These are phyloP conservation scores for Paratrypauchen microcephalus DNA, from an alignment of 2,797 vertebrate species.

Conservation along the genomic window DNA sequence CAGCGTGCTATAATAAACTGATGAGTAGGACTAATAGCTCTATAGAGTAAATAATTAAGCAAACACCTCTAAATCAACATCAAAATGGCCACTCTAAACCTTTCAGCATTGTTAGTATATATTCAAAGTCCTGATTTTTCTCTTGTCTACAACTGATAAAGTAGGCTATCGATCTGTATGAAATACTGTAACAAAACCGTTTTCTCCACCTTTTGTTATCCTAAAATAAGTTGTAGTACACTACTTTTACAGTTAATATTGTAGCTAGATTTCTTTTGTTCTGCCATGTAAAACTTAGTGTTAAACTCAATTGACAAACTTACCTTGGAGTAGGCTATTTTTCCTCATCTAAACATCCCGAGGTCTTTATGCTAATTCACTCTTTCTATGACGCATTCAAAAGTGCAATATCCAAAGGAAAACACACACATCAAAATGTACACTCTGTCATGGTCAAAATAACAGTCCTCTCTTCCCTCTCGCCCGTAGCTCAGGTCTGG, in stretches of 20 bases:
- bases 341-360: slow-evolving; percentile 37
- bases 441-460: background rate
- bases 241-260: background rate
- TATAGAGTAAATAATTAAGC: background rate
- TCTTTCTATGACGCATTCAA: background rate
- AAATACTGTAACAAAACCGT: background rate
- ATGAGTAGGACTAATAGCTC: background rate
- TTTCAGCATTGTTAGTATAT: background rate
- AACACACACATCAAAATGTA: slow-evolving; percentile 17
- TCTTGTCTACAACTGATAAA: background rate
- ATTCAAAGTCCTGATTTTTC: background rate
- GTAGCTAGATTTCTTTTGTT: background rate
- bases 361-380: background rate
- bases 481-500: slow-evolving; percentile 16
- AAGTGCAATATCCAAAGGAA: background rate
- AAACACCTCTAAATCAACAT: background rate
- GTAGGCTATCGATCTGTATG: background rate
- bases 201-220: background rate
- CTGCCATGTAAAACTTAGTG: background rate
- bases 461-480: background rate
- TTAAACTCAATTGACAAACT: background rate
- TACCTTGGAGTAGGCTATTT: slow-evolving; percentile 39
- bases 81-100: background rate
- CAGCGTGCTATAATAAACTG: background rate
- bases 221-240: background rate